phyloP scores from a whole-genome alignment of 2,113 vertebrate species.

The Myotis lucifugus region DNA sequence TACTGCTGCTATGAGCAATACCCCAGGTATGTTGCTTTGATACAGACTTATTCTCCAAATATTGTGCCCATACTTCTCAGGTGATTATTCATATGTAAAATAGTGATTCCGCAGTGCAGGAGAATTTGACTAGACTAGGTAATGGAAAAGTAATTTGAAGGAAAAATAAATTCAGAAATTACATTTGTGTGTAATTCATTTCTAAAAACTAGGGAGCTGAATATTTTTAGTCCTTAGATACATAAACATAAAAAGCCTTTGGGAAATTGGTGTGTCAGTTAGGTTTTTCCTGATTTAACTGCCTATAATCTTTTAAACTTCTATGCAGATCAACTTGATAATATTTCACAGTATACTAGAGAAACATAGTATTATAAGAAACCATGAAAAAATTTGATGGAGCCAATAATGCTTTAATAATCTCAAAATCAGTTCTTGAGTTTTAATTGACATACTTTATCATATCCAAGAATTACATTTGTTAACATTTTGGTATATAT shows the following conservation, averaged over 20 bases:
- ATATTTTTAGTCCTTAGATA: neutral
- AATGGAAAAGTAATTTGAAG: neutral
- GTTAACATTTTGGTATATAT: slow-evolving; percentile 5
- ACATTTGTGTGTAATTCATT: slow-evolving; percentile 6
- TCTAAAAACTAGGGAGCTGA: slow-evolving; percentile 15
- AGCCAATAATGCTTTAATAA: slow-evolving; percentile 1
- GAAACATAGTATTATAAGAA: neutral
- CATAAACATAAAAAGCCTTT: neutral
- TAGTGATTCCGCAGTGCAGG: neutral
- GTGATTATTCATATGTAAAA: neutral
- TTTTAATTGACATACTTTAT: neutral
- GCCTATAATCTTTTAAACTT: neutral
- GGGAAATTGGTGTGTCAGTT: neutral
- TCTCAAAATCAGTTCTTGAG: neutral
- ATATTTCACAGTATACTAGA: neutral
- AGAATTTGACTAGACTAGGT: neutral
- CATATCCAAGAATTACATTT: neutral
- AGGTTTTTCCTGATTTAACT: neutral
- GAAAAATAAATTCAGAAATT: neutral
- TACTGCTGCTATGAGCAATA: slow-evolving; percentile 93
- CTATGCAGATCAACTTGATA: neutral
- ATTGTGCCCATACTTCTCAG: accelerated
- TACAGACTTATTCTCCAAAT: neutral
- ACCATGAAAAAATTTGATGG: neutral
- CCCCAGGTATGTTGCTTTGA: slow-evolving; percentile 88